Base-by-base conservation (phyloP, 1,140 invertebrate genomes). In the Penaeus indicus region DNA sequence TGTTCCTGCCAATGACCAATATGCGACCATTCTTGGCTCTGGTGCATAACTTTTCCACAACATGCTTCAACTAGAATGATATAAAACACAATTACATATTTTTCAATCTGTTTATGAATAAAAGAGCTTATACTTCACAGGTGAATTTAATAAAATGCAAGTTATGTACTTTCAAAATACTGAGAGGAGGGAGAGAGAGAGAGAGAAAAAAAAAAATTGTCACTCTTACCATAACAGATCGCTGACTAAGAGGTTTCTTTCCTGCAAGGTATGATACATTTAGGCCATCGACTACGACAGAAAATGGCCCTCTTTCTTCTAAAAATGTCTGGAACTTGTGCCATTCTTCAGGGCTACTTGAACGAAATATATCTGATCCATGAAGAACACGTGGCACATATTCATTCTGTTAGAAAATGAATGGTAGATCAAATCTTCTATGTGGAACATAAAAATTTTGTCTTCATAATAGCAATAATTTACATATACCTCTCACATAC, bases 271-370 rank as follows among this genome's bases (percentile, higher is more conserved):
- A 86, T 1, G 85, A n/a, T 3, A 42, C 78, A 86, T 86, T 86
- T 3, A 86, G 78, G 2, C 85, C 85, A 81, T 86, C 85, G 38
- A 86, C 78, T 60, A 86, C 85, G 27, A 62, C 21, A 63, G 78
- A 22, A 62, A 86, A 86, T 19, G 85, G 85, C 25, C 47, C 42
- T 38, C 61, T 32, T 47, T 86, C 42, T n/a, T 86, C 78, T 16
- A 86, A 62, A 67, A 80, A 81, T 10, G 3, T 22, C 25, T 69
- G 61, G 60, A 80, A 86, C 8, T 54, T n/a, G 10, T 22, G 10
- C 85, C 85, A 86, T 60, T 86, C 85, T 42, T 81, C 62, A 19
- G 85, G 85, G 63, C 42, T 67, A 54, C 32, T 86, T 19, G 77
- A 67, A 21, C 62, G 61, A 67, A 81, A 86, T 42, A 86, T 86